A percentile compares a stretch with the other conserved stretches of the same genome.
Conservation (phyloP, 92 coral and sea anemone genomes). For the Pocillopora grandis region DNA sequence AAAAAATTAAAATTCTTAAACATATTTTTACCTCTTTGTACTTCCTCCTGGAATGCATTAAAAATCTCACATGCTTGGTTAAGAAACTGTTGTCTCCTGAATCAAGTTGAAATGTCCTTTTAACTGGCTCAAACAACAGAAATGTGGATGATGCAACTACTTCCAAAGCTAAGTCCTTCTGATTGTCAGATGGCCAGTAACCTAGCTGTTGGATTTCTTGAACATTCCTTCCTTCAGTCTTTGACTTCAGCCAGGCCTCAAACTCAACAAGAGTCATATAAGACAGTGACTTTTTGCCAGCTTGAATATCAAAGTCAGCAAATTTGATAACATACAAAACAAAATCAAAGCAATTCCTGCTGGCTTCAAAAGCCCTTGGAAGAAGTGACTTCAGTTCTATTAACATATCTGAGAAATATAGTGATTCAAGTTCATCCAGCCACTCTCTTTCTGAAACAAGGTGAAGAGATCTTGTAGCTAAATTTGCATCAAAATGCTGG, state of each 20-base stretch:
- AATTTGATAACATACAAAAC: conserved; percentile 57
- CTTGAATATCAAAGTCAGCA: conserved; percentile 77
- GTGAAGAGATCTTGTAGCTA: conserved; percentile 14
- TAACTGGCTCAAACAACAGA: conserved; percentile 83
- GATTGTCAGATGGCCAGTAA: conserved; percentile 61
- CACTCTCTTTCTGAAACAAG: conserved; percentile 69
- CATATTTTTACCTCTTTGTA: conserved; percentile 75
- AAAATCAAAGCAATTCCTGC: conserved; percentile 63
- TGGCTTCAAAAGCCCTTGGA: conserved; percentile 53
- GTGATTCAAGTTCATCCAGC: conserved; percentile 74
- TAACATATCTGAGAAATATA: conserved; percentile 53
- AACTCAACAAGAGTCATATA: conserved; percentile 78
- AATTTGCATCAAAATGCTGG: neutral
- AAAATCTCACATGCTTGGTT: conserved; percentile 78
- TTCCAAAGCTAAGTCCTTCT: conserved; percentile 81
- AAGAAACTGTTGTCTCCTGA: conserved; percentile 82
- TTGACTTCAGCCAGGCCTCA: conserved; percentile 70
- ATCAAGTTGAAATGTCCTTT: conserved; percentile 82
- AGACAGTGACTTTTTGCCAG: conserved; percentile 87
- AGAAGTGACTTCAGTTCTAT: conserved; percentile 62
- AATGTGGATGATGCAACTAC: conserved; percentile 76
- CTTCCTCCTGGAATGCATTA: conserved; percentile 72
- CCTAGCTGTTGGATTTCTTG: conserved; percentile 38
- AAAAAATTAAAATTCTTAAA: too few species aligned
- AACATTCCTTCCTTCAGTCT: conserved; percentile 45